These are phyloP conservation scores for Bombus superbus DNA, from an alignment of 1,140 invertebrate genomes.

Conservation along the genomic window DNA sequence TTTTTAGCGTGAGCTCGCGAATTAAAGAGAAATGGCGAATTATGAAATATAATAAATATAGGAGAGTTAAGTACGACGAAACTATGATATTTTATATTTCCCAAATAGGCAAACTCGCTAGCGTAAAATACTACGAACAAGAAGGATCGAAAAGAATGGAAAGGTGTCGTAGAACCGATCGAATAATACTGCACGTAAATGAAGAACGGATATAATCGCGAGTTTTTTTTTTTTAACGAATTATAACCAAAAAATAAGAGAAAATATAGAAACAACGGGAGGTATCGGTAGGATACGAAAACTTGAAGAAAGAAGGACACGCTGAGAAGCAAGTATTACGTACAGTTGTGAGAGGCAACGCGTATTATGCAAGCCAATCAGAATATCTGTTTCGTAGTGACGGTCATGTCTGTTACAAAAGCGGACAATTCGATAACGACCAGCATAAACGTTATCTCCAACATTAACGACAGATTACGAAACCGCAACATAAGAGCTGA, in stretches of 20 bases:
- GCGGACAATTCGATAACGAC: constrained; percentile 17
- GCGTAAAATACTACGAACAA: no score
- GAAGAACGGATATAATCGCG: no score
- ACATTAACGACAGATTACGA: constrained; percentile 5
- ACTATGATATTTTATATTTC: no score
- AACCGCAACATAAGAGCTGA: neutral
- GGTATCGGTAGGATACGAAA: neutral
- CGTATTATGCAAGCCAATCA: neutral
- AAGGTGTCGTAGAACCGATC: no score
- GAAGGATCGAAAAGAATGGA: no score
- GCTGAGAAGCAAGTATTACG: neutral
- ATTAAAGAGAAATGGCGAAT: no score
- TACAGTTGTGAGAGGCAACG: neutral
- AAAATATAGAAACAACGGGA: neutral
- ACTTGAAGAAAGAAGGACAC: neutral
- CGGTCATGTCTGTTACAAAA: neutral
- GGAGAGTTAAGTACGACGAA: no score
- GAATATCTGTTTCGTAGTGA: neutral
- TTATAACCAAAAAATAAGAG: neutral
- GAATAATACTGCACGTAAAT: no score
- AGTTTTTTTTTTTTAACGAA: no score
- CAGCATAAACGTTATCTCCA: constrained; percentile 8
- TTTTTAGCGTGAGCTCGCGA: neutral
- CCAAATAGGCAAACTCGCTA: no score
- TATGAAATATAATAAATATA: no score